Evolutionary conservation across 2,797 vertebrate species (phyloP).

Genomic region (Moxostoma hubbsi): DNA sequence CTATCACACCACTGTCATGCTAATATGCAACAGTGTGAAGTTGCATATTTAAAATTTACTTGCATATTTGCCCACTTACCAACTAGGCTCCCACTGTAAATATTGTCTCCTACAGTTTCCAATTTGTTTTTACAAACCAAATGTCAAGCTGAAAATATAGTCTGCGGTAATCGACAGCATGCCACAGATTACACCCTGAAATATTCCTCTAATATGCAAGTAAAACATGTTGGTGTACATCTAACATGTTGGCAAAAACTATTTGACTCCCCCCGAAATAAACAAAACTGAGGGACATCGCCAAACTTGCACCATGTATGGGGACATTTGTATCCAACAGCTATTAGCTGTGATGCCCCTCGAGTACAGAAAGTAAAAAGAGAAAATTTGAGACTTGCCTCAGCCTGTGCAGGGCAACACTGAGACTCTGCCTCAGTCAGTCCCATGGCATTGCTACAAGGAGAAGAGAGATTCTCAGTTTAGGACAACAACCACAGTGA

Average conservation of each 20-base stretch:
- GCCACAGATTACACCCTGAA: not conserved
- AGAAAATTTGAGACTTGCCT: conserved; percentile 98
- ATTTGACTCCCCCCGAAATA: conserved; percentile 42
- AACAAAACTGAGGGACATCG: conserved; percentile 90
- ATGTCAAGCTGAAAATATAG: not conserved
- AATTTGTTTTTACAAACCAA: not conserved
- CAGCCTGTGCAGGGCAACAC: conserved; percentile 98
- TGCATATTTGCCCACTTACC: too few relatives aligned
- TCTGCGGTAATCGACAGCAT: conserved; percentile 29
- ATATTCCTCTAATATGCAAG: not conserved
- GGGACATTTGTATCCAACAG: conserved; percentile 95
- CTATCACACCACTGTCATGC: not conserved
- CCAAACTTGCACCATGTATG: conserved; percentile 99
- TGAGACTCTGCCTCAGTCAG: conserved; percentile 98
- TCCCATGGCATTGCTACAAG: conserved; percentile 97
- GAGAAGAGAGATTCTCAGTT: conserved; percentile 98
- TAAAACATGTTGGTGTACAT: not conserved
- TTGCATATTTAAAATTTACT: too few relatives aligned
- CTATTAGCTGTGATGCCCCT: conserved; percentile 92
- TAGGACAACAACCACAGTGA: conserved; percentile 88
- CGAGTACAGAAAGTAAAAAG: conserved; percentile 88
- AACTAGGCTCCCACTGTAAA: too few relatives aligned
- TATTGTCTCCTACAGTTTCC: not conserved
- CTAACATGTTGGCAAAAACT: conserved; percentile 34
- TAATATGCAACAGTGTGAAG: too few relatives aligned